Evolutionary conservation across 2,797 vertebrate genomes (phyloP), one percentile per base, ranked within the genome.

Genomic region (Artibeus lituratus): DNA sequence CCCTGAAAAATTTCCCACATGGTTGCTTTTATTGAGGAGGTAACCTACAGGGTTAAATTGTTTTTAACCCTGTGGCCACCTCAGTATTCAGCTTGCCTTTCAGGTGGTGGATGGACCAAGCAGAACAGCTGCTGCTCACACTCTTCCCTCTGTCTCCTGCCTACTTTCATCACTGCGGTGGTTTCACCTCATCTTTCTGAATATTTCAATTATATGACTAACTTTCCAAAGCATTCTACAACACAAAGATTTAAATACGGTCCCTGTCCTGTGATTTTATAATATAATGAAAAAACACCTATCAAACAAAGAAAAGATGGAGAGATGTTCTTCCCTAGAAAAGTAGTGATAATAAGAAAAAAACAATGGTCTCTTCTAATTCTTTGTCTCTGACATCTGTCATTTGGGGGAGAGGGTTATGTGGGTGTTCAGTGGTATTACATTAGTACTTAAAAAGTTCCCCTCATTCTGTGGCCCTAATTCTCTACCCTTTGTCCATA

Each of bases 371-470:
- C 62, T 89, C 49, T 87, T 85, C 70, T 76, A 53, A 69, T 42
- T 51, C 53, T 94, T 84, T 92, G 90, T 86, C 85, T 94, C 94
- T 96, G 91, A 96, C 93, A 69, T 29, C 87, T 95, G 89, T 96
- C 93, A 89, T 83, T 85, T 78, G 35, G 95, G 42, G 59, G 35
- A 73, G 74, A 94, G 16, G 53, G 67, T 44, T 84, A 19, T 87
- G 72, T 91, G 83, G 67, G 72, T 91, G 83, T 55, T 78, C 62
- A 15, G 55, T 47, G 70, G n/a, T 62, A 18, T 85, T 44, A 89
- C 5, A 35, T 29, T 29, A 70, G 26, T 49, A 72, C 14, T 62
- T 92, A 42, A 95, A 96, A 94, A 93, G 47, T 72, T 82, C 65
- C 69, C n/a, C 86, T 94, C 39, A 35, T 69, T 55, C 81, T 53